Evolutionary conservation across 2,797 vertebrate species (phyloP).

Genomic region (Anisognathus igniventris): DNA sequence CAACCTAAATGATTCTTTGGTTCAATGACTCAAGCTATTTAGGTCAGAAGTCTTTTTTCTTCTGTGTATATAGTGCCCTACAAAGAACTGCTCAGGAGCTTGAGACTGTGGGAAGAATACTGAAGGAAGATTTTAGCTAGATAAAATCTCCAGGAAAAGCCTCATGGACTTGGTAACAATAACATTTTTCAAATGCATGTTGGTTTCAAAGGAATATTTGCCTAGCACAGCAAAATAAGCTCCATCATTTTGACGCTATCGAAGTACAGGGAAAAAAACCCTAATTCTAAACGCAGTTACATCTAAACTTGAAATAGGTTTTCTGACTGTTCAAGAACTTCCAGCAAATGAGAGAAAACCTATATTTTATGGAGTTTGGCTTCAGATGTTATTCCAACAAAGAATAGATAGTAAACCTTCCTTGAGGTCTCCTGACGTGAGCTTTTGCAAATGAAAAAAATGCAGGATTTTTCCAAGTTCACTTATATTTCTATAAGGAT

Average conservation of each 20-base stretch:
- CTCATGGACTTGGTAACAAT: neutral
- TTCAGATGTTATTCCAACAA: neutral
- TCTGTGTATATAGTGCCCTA: neutral
- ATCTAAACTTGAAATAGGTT: neutral
- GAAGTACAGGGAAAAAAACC: neutral
- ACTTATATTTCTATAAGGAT: neutral
- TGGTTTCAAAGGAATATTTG: neutral
- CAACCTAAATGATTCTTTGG: neutral
- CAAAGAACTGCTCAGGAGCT: neutral
- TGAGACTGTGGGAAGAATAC: neutral
- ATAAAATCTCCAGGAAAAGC: neutral
- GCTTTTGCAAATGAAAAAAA: neutral
- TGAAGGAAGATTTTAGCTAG: neutral
- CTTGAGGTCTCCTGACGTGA: neutral
- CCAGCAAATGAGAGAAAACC: neutral
- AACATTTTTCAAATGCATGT: neutral
- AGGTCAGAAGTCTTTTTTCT: neutral
- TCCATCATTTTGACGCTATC: neutral
- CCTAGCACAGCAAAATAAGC: neutral
- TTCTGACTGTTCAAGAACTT: neutral
- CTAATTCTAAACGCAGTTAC: neutral
- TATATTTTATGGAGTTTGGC: neutral
- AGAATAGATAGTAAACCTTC: neutral
- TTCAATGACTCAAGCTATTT: neutral
- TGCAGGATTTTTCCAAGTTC: neutral